Base-by-base conservation (phyloP, 2,113 vertebrate genomes). In the Thunnus maccoyii region DNA sequence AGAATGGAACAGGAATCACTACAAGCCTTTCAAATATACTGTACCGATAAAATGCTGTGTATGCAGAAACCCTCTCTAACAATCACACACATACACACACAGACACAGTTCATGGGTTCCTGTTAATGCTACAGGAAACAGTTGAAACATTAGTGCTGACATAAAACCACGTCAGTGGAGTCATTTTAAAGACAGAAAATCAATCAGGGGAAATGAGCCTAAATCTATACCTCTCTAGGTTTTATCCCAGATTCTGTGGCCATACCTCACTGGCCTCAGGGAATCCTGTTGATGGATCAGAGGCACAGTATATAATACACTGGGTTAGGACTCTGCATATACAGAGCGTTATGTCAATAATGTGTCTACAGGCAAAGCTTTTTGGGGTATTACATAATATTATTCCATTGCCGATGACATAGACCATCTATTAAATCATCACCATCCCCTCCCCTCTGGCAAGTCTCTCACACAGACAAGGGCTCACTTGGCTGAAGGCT, bases 191-290 rank as follows among this genome's bases (percentile, higher is more conserved):
- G 91, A 88, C 88, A 91, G 84, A 84, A 93, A 93, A 94, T 94
- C 94, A 89, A 94, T 95, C 56, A 83, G 68, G 74, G 91, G 91
- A 93, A 93, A 93, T 89, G 88, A 95, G 86, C 76, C 81, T 76
- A 65, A 91, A 94, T 93, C 85, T 87, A 92, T 90, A 92, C 58
- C 76, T 86, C 85, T 82, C 66, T 76, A 70, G 78, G 78, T 88
- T 92, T 89, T 81, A 86, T 84, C 63, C 80, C 67, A 85, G 77
- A 89, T 89, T 85, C 58, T 72, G 72, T 52, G 58, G 79, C 81
- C 65, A 44, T 66, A 76, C 44, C 71, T 74, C 63, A 73, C 65
- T 32, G 64, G 71, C 78, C 75, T 62, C 69, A 57, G 83, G 83
- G 79, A 87, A 78, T 82, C 76, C 55, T 69, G 27, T 11, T 41